These are phyloP conservation scores for Dendrolimus houi DNA, from an alignment of 2,888 invertebrate genomes.

Conservation along the genomic window DNA sequence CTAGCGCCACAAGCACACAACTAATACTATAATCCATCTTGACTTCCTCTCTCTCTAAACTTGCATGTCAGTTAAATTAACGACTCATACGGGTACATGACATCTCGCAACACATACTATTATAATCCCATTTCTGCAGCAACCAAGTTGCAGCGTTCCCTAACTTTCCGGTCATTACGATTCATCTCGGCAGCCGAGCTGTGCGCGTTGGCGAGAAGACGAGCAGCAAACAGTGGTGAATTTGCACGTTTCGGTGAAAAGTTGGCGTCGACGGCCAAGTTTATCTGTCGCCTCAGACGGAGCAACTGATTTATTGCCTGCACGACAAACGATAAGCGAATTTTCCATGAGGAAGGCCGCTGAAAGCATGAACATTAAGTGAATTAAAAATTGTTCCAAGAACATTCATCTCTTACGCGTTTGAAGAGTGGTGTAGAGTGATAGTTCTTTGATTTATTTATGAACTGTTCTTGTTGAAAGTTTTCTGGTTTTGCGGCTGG, in stretches of 20 bases:
- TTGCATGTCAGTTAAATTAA: too few relatives aligned
- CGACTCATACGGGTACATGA: neutral
- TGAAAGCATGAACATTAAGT: neutral
- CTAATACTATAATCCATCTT: too few relatives aligned
- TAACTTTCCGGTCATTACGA: neutral
- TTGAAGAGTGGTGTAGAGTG: neutral
- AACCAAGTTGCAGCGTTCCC: neutral
- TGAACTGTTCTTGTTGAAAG: too few relatives aligned
- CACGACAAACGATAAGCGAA: conserved; percentile 18
- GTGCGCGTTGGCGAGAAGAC: neutral
- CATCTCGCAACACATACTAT: neutral
- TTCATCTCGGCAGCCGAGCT: neutral
- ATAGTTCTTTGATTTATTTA: neutral
- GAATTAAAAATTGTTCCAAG: neutral
- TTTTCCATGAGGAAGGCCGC: neutral
- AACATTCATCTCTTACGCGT: neutral
- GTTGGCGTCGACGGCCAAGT: conserved; percentile 25
- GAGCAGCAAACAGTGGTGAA: conserved; percentile 14
- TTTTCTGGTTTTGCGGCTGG: too few relatives aligned
- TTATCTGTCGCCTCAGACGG: conserved; percentile 23
- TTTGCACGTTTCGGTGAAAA: conserved; percentile 35
- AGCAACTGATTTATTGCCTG: conserved; percentile 31
- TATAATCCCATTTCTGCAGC: neutral
- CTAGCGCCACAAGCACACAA: too few relatives aligned
- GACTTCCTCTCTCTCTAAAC: too few relatives aligned